Percentiles rank a stretch among this genome's conserved stretches.
Evolutionary conservation across 2,113 vertebrate genomes (phyloP).

Genomic region (Oenanthe melanoleuca): DNA sequence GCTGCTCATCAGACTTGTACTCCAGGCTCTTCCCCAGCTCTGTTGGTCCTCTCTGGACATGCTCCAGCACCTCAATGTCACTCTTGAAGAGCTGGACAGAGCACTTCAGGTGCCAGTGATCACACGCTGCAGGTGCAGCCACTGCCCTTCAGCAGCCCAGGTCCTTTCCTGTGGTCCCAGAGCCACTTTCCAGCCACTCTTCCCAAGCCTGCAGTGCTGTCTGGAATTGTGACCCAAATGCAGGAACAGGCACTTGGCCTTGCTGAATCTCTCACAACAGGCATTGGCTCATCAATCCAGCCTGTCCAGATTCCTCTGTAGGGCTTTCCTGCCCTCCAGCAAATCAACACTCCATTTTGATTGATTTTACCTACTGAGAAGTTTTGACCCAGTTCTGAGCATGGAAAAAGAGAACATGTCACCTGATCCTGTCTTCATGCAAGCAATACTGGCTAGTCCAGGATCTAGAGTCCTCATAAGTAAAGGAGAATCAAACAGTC

Average conservation of each 20-base stretch:
- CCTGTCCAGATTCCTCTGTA: neutral
- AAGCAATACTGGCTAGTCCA: neutral
- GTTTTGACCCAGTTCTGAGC: neutral
- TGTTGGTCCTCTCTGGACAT: rapidly evolving
- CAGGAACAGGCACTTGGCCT: neutral
- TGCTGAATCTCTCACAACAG: neutral
- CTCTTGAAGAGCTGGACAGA: neutral
- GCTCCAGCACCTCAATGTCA: neutral
- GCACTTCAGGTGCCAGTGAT: too few relatives aligned
- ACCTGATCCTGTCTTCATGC: neutral
- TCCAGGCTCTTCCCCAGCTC: neutral
- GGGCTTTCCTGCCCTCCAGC: neutral
- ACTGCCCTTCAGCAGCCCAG: neutral
- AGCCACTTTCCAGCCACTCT: neutral
- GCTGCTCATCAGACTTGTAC: neutral
- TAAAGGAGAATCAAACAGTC: neutral
- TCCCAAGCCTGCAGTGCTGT: too few relatives aligned
- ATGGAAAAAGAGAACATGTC: neutral
- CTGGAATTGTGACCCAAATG: neutral
- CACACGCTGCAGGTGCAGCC: rapidly evolving
- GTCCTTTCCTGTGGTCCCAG: neutral
- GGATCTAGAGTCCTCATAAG: neutral
- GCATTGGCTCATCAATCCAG: neutral
- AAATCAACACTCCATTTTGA: rapidly evolving
- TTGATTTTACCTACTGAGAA: neutral